Evolutionary conservation across 2,113 vertebrate genomes (phyloP), one percentile per base, ranked within the genome.

Genomic region (Leptobrachium leishanense): DNA sequence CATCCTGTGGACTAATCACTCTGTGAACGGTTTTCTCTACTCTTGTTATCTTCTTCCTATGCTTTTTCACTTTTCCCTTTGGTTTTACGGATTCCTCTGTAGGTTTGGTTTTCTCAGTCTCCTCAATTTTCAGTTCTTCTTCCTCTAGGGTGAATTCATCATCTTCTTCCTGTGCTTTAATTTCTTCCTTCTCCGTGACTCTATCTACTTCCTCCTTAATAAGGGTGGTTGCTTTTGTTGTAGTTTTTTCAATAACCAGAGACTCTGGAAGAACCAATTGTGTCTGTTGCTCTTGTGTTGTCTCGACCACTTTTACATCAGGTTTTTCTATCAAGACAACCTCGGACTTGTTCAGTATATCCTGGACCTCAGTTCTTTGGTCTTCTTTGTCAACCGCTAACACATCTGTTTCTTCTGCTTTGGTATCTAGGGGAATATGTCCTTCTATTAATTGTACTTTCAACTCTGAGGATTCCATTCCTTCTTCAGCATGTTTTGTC

Each of bases 61-160:
- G 74, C 44, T n/a, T 75, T 75, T 67, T 75, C 1, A 12, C 39
- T 75, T 75, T 67, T 5, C 43, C 46, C 39, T 75, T 66, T 66
- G 7, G 3, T 54, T 67, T 12, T n/a, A n/a, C 43, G 5, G 3
- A 2, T 42, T 66, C 62, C 40, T 66, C 43, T n/a, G 44, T 10
- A 41, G 62, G 42, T 3, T 43, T 10, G 40, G 40, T 2, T 13
- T 59, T 46, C 2, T 75, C 63, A 20, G 31, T 43, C 20, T 12
- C n/a, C 44, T 53, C 7, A 39, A 42, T 6, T 67, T 8, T n/a
- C 2, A 44, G 2, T 46, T 50, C 68, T 31, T 6, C 7, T 46
- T 70, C 42, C 5, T 20, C 43, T 5, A 9, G 1, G 0, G 4
- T 43, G 40, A 43, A 43, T 6, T 43, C 41, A 1, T 70, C 1